Conservation (phyloP, 1,140 invertebrate species). For the Aphis craccivora region DNA sequence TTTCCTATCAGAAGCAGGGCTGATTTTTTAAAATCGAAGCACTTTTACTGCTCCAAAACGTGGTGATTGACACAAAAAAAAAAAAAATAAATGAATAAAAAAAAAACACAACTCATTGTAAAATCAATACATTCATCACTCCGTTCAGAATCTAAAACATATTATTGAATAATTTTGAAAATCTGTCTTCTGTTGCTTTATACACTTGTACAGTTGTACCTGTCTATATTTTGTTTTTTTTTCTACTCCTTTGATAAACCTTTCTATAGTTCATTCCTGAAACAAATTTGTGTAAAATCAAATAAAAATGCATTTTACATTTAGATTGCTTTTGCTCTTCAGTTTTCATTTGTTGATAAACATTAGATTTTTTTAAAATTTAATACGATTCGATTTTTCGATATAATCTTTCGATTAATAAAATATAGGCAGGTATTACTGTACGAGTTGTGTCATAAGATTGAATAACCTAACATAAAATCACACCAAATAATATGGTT, state of each 20-base stretch:
- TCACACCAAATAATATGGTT: too few species aligned
- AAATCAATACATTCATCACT: too few species aligned
- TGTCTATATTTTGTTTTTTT: neutral
- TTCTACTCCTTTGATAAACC: neutral
- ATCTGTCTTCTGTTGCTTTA: neutral
- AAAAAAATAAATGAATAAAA: too few species aligned
- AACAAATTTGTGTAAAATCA: neutral
- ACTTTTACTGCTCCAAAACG: too few species aligned
- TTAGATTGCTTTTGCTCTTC: neutral
- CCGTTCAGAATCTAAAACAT: too few species aligned
- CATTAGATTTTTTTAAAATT: neutral
- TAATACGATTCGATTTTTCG: neutral
- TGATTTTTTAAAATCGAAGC: too few species aligned
- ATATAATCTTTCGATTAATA: neutral
- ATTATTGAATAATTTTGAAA: neutral
- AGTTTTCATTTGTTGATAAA: neutral
- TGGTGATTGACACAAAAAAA: too few species aligned
- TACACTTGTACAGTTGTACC: neutral
- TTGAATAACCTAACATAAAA: too few species aligned
- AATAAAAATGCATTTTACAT: neutral
- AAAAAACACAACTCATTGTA: too few species aligned
- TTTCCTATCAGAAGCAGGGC: too few species aligned
- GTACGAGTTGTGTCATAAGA: too few species aligned
- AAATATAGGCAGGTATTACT: neutral
- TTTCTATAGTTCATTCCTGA: neutral